Evolutionary conservation across 2,888 invertebrate genomes (phyloP), one percentile per base, ranked within the genome.

Genomic region (Globia sparganii): DNA sequence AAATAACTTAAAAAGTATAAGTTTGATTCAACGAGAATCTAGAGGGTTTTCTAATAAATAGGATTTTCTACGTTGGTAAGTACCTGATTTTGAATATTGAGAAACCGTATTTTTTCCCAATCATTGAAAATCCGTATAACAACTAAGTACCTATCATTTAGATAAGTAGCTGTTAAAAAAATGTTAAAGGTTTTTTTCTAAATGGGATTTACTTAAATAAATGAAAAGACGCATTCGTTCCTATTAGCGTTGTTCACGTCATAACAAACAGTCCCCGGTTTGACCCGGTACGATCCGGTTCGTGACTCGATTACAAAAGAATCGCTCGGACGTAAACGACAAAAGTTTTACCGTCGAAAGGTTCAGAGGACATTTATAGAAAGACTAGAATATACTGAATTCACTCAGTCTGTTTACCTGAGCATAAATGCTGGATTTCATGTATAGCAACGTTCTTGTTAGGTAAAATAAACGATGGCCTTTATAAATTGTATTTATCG

Each of bases 261-360:
- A 89, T 90, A 90, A 89, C 88, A 90, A 89, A 91, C 84, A 80
- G 81, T 87, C 77, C 73, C 80, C 78, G 67, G 78, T 78, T 76
- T 83, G 86, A 89, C 86, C 86, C 86, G 82, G 86, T 86, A 86
- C 86, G 72, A 72, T 77, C 79, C 79, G 69, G 74, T 81, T 83
- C 90, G 91, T 90, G 90, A 90, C 90, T 89, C 80, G 89, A 87
- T 87, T 91, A 89, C 89, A 84, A 87, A 90, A 78, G 81, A 84
- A 83, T 77, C 78, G 80, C 75, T 86, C 75, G 83, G 86, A 86
- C 83, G 87, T 85, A 87, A 84, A 88, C 87, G 82, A 78, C 80
- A 85, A 87, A 87, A 83, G 83, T 83, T 87, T 82, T 73, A 65
- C 76, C 75, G 59, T 80, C 56, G 34, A 64, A 58, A 68, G 68